Evolutionary conservation across 2,797 vertebrate species (phyloP), one percentile per base, ranked within the genome.

Genomic region (Anisognathus igniventris): DNA sequence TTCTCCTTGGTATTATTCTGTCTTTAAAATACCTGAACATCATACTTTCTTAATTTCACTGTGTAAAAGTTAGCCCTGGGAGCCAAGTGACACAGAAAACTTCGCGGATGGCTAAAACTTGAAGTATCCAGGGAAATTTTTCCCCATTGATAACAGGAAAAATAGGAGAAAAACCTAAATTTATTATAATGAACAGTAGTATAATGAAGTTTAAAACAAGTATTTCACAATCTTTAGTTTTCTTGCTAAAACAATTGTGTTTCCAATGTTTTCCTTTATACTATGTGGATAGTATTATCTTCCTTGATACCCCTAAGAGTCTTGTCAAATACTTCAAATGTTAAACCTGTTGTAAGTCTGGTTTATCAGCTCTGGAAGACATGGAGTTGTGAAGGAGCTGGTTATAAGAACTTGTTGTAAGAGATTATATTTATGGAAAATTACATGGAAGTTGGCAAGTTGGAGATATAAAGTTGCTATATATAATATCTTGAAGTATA

Each of bases 111-210:
- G 16, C 21, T 65, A 24, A 28, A 42, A 62, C 20, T 65, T 45
- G 19, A 82, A 73, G 31, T 81, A 60, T 39, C 5, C 24, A 67
- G 4, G 27, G 48, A 51, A 9, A 0, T 5, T 24, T 25, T 25
- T 1, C 0, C 6, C 6, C 12, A 2, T 33, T 50, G 14, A 50
- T 47, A 9, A 22, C 3, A 65, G 12, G 8, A 73, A 64, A 53
- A 65, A 48, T 9, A 8, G 33, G 30, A 45, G 31, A 44, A 81
- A 61, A 44, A 9, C 4, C 6, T 40, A 28, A 30, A 35, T 17
- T 4, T 17, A 11, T 45, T 16, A 7, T 33, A 75, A 9, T 30
- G 53, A 61, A 6, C 12, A 45, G 22, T 56, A 30, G 10, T 78
- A 5, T 31, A 40, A 47, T 65, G 7, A 58, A 33, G 20, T 76